Conservation (phyloP, 2,113 vertebrate genomes). For the Mobula birostris region DNA sequence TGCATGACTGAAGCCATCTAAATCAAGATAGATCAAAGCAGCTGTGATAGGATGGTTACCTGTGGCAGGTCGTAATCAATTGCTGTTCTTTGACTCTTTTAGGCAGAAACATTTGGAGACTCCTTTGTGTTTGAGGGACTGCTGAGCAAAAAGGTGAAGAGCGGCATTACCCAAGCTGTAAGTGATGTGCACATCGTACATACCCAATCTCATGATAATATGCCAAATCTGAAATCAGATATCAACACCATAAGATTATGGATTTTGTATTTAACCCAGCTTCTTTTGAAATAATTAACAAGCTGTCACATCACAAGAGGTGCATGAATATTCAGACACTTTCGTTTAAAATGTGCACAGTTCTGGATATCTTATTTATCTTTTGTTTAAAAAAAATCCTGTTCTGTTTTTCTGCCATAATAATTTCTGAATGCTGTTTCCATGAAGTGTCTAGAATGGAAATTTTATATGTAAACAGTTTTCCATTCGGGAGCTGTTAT, state of each 20-base stretch:
- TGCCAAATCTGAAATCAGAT: background rate
- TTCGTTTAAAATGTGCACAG: background rate
- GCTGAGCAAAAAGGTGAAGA: conserved; percentile 79
- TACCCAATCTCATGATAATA: background rate
- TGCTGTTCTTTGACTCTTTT: conserved; percentile 27
- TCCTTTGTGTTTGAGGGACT: conserved; percentile 92
- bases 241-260: too few species aligned
- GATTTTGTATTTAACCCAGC: background rate
- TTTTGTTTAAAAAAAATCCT: background rate
- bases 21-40: background rate
- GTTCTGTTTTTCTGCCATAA: too few species aligned
- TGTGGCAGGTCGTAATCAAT: background rate
- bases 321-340: background rate
- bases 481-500: background rate
- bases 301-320: background rate
- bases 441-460: background rate
- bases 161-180: conserved; percentile 74
- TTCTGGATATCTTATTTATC: background rate
- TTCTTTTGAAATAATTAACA: background rate
- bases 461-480: background rate
- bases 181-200: conserved; percentile 50
- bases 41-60: background rate
- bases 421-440: background rate
- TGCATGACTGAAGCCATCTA: background rate
- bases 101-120: conserved; percentile 91